Conservation (phyloP, 1,140 invertebrate genomes). For the Micrasema longulum region DNA sequence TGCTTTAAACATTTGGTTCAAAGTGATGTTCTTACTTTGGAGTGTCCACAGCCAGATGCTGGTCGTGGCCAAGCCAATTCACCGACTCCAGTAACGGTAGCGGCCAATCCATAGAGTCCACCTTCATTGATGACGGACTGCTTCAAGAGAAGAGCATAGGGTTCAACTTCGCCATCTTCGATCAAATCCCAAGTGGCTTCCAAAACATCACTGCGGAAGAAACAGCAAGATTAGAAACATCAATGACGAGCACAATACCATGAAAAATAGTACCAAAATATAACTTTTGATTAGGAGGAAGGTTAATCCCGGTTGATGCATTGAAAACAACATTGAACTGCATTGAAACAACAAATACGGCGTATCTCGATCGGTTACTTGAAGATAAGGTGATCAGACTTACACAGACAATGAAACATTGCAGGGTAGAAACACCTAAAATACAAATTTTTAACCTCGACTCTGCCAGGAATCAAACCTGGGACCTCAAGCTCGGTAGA, state of each 20-base stretch:
- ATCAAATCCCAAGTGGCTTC: constrained; percentile 45
- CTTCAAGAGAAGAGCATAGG: constrained; percentile 45
- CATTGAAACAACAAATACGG: no score
- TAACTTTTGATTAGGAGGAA: background rate
- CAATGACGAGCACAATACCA: background rate
- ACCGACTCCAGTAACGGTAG: constrained; percentile 48
- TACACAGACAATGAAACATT: no score
- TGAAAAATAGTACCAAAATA: background rate
- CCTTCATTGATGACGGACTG: constrained; percentile 36
- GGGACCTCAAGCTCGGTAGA: no score
- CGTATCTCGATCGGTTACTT: no score
- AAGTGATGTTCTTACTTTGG: constrained; percentile 38
- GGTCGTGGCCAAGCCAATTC: constrained; percentile 52
- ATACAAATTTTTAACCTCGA: no score
- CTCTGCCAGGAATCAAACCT: no score
- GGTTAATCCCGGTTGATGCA: no score
- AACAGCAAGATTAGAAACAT: background rate
- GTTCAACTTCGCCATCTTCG: constrained; percentile 49
- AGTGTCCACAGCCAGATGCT: constrained; percentile 48
- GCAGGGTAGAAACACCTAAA: no score
- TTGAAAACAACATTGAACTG: no score
- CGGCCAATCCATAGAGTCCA: constrained; percentile 37
- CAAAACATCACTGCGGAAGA: constrained; percentile 30
- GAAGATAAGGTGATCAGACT: no score
- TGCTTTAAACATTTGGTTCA: no score